Conservation (phyloP, 64 coral and sea anemone species). For the Montipora efflorescens region DNA sequence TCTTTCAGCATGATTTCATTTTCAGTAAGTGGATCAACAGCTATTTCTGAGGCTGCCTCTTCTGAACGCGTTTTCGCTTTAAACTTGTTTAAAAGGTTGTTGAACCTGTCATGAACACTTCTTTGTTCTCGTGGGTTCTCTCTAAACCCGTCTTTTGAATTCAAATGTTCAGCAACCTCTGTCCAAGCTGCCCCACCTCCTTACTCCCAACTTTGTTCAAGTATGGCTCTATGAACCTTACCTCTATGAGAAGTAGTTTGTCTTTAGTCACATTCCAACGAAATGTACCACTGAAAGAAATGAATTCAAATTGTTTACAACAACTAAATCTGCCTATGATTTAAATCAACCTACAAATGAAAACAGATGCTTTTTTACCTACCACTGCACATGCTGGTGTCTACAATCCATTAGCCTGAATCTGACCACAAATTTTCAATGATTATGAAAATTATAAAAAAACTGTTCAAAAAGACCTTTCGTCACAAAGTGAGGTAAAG, state of each 20-base stretch:
- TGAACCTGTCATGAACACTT: conserved; percentile 75
- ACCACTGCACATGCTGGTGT: neutral
- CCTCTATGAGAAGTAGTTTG: conserved; percentile 68
- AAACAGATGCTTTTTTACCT: neutral
- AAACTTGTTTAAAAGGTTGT: conserved; percentile 69
- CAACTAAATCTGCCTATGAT: neutral
- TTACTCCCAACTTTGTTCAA: conserved; percentile 66
- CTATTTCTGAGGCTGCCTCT: conserved; percentile 55
- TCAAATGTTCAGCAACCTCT: conserved; percentile 58
- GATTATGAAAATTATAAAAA: neutral
- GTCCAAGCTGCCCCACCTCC: conserved; percentile 44
- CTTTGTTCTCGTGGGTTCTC: conserved; percentile 65
- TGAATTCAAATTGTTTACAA: neutral
- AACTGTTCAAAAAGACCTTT: neutral
- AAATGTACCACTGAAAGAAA: conserved; percentile 82
- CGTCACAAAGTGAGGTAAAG: neutral
- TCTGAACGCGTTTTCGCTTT: conserved; percentile 65
- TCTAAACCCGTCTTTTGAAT: conserved; percentile 35
- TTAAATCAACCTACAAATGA: neutral
- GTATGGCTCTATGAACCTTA: conserved; percentile 53
- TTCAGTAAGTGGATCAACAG: conserved; percentile 66
- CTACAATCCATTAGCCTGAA: conserved; percentile 2
- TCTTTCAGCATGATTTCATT: conserved; percentile 54
- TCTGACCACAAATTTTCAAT: neutral
- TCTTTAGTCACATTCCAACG: conserved; percentile 69